These are phyloP conservation scores for Bufo gargarizans DNA, from an alignment of 2,113 vertebrate genomes.

Conservation along the genomic window DNA sequence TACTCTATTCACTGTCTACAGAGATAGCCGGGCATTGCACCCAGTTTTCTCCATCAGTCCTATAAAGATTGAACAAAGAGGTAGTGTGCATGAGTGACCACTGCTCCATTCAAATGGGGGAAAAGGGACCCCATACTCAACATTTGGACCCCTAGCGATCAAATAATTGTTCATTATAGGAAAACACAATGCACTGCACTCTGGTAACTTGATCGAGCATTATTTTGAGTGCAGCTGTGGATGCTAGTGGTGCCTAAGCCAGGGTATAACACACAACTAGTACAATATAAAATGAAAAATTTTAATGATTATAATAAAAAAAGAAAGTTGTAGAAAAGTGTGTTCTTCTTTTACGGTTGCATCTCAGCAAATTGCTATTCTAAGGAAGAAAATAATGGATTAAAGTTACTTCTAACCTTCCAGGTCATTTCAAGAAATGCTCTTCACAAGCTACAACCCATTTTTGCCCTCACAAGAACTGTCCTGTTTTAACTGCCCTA, in stretches of 20 bases:
- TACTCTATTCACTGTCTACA: too few relatives aligned
- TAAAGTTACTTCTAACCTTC: background rate
- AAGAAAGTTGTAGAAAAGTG: background rate
- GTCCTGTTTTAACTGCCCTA: slow-evolving; percentile 44
- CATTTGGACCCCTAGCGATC: too few relatives aligned
- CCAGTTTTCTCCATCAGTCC: too few relatives aligned
- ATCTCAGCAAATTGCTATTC: background rate
- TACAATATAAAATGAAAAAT: background rate
- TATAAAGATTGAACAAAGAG: too few relatives aligned
- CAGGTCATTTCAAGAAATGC: background rate
- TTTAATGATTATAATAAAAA: background rate
- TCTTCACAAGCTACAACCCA: slow-evolving; percentile 7
- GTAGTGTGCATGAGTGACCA: too few relatives aligned
- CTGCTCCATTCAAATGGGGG: too few relatives aligned
- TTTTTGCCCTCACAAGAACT: slow-evolving; percentile 25
- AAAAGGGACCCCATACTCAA: too few relatives aligned
- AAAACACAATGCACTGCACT: background rate
- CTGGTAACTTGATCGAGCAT: background rate
- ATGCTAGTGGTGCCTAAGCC: background rate
- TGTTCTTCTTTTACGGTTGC: background rate
- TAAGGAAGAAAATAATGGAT: background rate
- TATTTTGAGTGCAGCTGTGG: background rate
- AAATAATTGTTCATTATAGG: too few relatives aligned
- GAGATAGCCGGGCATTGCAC: too few relatives aligned
- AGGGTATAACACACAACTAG: background rate